Base-by-base conservation (phyloP, 2,888 invertebrate genomes). In the Tachina grossa region DNA sequence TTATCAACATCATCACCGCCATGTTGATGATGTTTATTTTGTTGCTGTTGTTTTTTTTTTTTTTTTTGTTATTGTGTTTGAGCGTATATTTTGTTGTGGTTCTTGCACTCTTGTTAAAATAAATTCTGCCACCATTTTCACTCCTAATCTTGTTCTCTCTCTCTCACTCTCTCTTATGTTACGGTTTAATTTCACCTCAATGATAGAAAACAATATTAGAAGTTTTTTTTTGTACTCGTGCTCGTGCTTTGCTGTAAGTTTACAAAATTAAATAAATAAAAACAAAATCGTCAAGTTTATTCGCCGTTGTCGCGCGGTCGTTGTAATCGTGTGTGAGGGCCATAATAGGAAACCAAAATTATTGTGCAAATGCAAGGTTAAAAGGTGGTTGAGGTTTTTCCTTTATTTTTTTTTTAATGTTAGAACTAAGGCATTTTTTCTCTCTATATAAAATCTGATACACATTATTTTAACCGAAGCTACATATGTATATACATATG, bases 371-470 rank as follows among this genome's bases (percentile, higher is more conserved):
- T 22, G 66, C 77, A 83, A 76, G 82, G 82, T 82, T 77, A 77
- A 59, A 76, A 57, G 19, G 65, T 72, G 83, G 76, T 82, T 80
- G 80, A 66, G 74, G 68, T 55, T 59, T 80, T 74, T 49, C 22
- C 72, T 47, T 49, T 69, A 51, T 16, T 72, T 61, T 16, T 47
- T 8, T 10, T 39, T 6, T 49, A 72, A 63, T 63, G 47, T 81
- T 61, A 61, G 68, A 75, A 81, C 55, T 53, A n/a, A n/a, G 3
- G 14, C 57, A 55, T 63, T 22, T 68, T 68, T 65, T 43, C 59
- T 31, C 5, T 31, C 0, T 31, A 6, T 31, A 68, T 41, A 49
- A 68, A 59, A 41, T 59, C 51, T 49, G 31, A 10, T 59, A 16
- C 57, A 43, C 22, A 31, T 22, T 43, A 13, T 41, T 31, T 6